Base-by-base conservation (phyloP, 2,113 vertebrate genomes). In the Oenanthe oenanthe region DNA sequence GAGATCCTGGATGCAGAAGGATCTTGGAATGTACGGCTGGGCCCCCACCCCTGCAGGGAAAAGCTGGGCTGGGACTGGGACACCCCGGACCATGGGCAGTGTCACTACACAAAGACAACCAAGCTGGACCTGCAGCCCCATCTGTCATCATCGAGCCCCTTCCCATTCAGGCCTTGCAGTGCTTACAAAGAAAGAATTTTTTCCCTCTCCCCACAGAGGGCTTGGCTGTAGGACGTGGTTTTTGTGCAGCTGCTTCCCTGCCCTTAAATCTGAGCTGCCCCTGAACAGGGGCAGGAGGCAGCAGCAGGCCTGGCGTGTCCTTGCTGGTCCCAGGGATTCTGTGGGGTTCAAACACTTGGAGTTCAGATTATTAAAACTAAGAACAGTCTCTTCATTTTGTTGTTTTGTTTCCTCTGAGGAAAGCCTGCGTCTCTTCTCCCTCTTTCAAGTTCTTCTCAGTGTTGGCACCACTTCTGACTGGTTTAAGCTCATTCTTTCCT, bases 101-200 rank as follows among this genome's bases (percentile, higher is more conserved):
- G 47, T 6, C 79, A 15, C 3, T 0, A 4, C 73, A 4, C 0
- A 2, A 38, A 61, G 54, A 40, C 0, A 1, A 4, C 16, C 3
- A 10, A 29, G 51, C 14, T 42, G 76, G 25, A 32, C 28, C 43
- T 21, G 22, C 85, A 63, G 42, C 50, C 48, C 9, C 11, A 1
- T 10, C n/a, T 56, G 4, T 3, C 66, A 9, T 26, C 58, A 21
- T 43, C 6, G 2, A 8, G 24, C 7, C 48, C 40, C 15, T 50
- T 42, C 34, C 68, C 36, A 1, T 45, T 26, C 11, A 11, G 28
- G 13, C 31, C 51, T 43, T 38, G 40, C 38, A 17, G 56, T 6
- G 61, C 4, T 40, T 24, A 12, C 63, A 13, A 31, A 66, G 73
- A 51, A 51, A 51, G 26, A 58, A 3, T 18, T 26, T 60, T 31